Conservation (phyloP, 1,140 invertebrate species). For the Tetranychus cinnabarinus region DNA sequence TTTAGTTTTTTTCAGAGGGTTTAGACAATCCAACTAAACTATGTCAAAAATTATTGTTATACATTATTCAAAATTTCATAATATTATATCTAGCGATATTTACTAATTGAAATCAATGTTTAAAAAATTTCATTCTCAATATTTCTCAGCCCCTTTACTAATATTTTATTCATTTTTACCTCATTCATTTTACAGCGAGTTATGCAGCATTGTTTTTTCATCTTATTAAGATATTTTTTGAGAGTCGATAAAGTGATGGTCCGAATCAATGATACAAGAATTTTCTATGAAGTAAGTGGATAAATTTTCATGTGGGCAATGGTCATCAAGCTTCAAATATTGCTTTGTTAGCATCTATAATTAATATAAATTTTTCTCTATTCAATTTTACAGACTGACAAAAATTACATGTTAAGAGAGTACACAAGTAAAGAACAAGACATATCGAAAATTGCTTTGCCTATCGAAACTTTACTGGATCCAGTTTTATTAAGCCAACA, state of each 20-base stretch:
- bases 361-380: slow-evolving; percentile 8
- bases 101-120: neutral
- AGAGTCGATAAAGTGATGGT: slow-evolving; percentile 79
- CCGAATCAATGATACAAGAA: slow-evolving; percentile 66
- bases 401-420: slow-evolving; percentile 21
- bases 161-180: too few species aligned
- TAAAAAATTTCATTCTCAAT: slow-evolving; percentile 11
- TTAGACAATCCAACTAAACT: neutral
- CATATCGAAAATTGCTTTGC: neutral
- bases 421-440: slow-evolving; percentile 18
- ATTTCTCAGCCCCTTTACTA: too few species aligned
- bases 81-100: neutral
- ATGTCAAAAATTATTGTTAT: neutral
- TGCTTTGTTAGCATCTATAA: slow-evolving; percentile 3
- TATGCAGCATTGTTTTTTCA: slow-evolving; percentile 80
- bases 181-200: slow-evolving; percentile 42
- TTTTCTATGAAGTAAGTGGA: slow-evolving; percentile 44
- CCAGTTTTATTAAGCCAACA: neutral
- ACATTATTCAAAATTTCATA: neutral
- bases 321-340: too few species aligned
- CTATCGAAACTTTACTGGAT: neutral
- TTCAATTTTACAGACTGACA: slow-evolving; percentile 14
- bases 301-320: slow-evolving; percentile 6
- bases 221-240: slow-evolving; percentile 70
- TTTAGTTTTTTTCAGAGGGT: slow-evolving; percentile 1